phyloP scores from a whole-genome alignment of 1,140 invertebrate genomes.

The Monochamus saltuarius region DNA sequence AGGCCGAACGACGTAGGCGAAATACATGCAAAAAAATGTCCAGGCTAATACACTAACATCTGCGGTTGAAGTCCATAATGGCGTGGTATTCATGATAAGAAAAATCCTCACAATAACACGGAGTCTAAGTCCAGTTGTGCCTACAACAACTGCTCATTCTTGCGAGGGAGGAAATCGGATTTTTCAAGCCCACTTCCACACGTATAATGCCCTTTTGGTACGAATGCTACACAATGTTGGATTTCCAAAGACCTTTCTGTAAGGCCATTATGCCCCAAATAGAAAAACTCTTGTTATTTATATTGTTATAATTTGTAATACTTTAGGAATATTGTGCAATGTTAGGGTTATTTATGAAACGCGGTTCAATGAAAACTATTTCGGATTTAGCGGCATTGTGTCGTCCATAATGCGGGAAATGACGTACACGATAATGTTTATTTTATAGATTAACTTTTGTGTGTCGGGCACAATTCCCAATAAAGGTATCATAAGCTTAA shows the following conservation, averaged over 20 bases:
- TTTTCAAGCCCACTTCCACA: conserved; percentile 51
- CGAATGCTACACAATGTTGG: conserved; percentile 29
- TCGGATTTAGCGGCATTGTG: conserved; percentile 10
- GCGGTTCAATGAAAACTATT: conserved; percentile 10
- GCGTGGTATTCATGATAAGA: conserved; percentile 19
- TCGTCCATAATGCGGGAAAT: conserved; percentile 3
- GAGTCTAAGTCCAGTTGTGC: conserved; percentile 19
- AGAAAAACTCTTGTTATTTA: conserved; percentile 27
- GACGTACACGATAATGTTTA: conserved; percentile 5
- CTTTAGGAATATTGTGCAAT: conserved; percentile 22
- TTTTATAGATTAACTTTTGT: conserved; percentile 13
- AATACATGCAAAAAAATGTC: no score
- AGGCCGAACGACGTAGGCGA: no score
- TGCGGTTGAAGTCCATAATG: conserved; percentile 6
- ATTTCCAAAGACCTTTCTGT: conserved; percentile 28
- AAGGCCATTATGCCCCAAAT: conserved; percentile 24
- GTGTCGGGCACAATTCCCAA: not conserved
- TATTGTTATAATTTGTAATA: conserved; percentile 25
- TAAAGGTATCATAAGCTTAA: no score
- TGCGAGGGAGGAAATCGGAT: conserved; percentile 49
- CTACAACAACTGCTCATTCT: conserved; percentile 34
- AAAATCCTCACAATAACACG: conserved; percentile 15
- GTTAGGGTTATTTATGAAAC: conserved; percentile 20
- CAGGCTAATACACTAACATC: no score
- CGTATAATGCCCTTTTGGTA: conserved; percentile 48